Evolutionary conservation across 2,113 vertebrate species (phyloP).

Genomic region (Menidia beryllina): DNA sequence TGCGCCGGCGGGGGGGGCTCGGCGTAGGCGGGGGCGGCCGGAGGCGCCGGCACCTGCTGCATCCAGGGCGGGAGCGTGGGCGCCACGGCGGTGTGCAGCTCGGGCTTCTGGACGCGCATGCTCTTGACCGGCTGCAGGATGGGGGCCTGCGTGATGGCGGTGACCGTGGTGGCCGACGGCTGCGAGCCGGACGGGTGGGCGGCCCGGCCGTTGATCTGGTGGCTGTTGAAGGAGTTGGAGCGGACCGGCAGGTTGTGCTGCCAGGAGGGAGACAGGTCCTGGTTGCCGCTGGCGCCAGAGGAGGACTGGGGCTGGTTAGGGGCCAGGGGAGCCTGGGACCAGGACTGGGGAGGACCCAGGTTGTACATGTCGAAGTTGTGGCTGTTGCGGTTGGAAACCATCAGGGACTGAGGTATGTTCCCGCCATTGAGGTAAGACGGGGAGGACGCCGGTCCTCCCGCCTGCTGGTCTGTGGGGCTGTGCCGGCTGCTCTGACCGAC

Average conservation of each 20-base stretch:
- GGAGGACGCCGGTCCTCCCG: slow-evolving; percentile 85
- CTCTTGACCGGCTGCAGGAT: slow-evolving; percentile 96
- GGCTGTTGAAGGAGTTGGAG: slow-evolving; percentile 94
- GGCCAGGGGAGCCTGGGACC: slow-evolving; percentile 85
- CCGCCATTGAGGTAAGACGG: slow-evolving; percentile 87
- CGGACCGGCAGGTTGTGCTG: slow-evolving; percentile 88
- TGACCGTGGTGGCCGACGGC: slow-evolving; percentile 93
- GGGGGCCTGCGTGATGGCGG: slow-evolving; percentile 94
- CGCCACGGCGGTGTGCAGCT: slow-evolving; percentile 94
- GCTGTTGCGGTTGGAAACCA: slow-evolving; percentile 92
- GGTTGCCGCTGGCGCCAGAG: slow-evolving; percentile 83
- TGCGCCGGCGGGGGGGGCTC: slow-evolving; percentile 67
- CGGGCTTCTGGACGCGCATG: slow-evolving; percentile 93
- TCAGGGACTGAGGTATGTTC: slow-evolving; percentile 87
- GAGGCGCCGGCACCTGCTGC: slow-evolving; percentile 71
- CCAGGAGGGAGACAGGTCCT: slow-evolving; percentile 88
- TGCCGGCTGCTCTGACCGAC: slow-evolving; percentile 88
- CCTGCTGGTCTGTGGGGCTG: slow-evolving; percentile 88
- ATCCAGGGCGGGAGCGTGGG: slow-evolving; percentile 95
- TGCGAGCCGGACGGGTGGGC: slow-evolving; percentile 87
- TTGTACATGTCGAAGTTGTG: slow-evolving; percentile 94
- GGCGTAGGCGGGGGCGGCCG: slow-evolving; percentile 66
- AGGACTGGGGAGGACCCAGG: slow-evolving; percentile 83
- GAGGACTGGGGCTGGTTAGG: slow-evolving; percentile 81
- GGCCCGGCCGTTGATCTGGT: slow-evolving; percentile 82